Evolutionary conservation across 2,888 invertebrate genomes (phyloP), one percentile per base, ranked within the genome.

Genomic region (Polyommatus icarus): DNA sequence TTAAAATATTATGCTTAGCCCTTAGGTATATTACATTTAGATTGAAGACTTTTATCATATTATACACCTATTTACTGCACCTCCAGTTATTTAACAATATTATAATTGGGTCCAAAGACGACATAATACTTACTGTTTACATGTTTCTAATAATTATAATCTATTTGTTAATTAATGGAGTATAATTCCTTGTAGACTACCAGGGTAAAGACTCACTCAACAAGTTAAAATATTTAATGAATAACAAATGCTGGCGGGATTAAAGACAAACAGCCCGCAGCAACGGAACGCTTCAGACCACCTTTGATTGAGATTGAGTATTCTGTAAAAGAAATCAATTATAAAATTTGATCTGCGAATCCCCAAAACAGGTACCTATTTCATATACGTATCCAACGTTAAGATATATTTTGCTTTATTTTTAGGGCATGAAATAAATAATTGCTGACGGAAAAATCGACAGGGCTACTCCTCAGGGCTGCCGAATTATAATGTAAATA

Each of bases 161-260:
- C 36, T 36, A 36, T 67, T 67, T 29, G 15, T 67, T 29, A 67
- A 67, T 67, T 20, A 59, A 61, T 61, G 12, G 67, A 32, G 67
- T 32, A 24, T 12, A 29, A 67, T 67, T 67, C 67, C 67, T 67
- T 15, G 6, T 67, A 15, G 29, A 24, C 24, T 24, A 24, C 24
- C 24, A 24, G 29, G 61, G 20, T 8, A 1, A 18, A 40, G 46
- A 46, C 59, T 84, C 84, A 84, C 83, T 83, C 84, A 78, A 82
- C 83, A 83, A 82, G 81, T 79, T 71, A 82, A 83, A 85, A 84
- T 84, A 73, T 73, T 84, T 84, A 87, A 87, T 87, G 88, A 86
- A 87, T 86, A 84, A 76, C 46, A 81, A 84, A 87, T 85, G 86
- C 87, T 83, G 84, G 84, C 83, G 80, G 85, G 87, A 87, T 88